Conservation (phyloP, 2,888 invertebrate species). For the Amiota communis region DNA sequence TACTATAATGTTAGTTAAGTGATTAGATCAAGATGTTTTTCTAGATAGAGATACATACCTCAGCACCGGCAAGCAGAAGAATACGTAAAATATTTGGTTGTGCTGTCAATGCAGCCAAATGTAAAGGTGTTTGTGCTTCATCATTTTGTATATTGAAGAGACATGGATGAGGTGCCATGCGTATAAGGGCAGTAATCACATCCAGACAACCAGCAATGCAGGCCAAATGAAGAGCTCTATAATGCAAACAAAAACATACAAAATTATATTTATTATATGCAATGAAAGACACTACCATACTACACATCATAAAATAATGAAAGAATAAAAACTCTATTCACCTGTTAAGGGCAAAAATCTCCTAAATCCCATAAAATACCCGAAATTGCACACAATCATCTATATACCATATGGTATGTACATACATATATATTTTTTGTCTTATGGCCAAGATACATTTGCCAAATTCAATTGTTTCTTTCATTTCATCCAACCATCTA, state of each 20-base stretch:
- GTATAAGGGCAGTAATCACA: conserved; percentile 83
- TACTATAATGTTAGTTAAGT: neutral
- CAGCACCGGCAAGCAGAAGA: conserved; percentile 86
- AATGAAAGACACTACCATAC: no score
- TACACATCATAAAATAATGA: neutral
- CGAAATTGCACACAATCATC: no score
- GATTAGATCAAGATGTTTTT: no score
- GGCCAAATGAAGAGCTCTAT: conserved; percentile 88
- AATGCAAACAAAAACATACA: conserved; percentile 51
- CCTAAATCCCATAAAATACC: conserved; percentile 50
- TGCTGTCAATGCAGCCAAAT: conserved; percentile 86
- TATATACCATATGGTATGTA: no score
- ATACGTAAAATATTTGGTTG: conserved; percentile 84
- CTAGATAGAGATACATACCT: conserved; percentile 70
- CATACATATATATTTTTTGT: no score
- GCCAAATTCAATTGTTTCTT: no score
- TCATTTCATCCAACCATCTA: no score
- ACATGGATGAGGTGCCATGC: conserved; percentile 83
- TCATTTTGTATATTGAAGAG: conserved; percentile 87
- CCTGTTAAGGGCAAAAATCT: conserved; percentile 8
- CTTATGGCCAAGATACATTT: no score
- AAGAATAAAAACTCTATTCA: neutral
- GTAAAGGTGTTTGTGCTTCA: conserved; percentile 86
- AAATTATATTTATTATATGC: conserved; percentile 39
- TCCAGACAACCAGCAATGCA: conserved; percentile 84